Conservation (phyloP, 2,888 invertebrate species). For the Stenodera caucasica region DNA sequence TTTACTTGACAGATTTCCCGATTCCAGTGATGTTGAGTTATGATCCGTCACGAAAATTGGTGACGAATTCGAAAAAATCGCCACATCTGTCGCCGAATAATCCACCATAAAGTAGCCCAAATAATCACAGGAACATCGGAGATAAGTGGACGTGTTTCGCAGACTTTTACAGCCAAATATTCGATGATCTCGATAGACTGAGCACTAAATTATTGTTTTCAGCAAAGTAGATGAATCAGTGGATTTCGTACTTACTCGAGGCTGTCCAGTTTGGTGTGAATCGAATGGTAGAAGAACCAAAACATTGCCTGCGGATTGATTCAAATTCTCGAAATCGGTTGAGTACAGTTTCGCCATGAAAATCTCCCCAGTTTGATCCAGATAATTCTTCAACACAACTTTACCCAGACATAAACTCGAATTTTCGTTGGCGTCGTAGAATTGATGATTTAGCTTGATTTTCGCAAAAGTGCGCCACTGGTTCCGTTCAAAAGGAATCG, state of each 20-base stretch:
- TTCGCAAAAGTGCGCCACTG: slow-evolving; percentile 18
- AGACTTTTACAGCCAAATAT: slow-evolving; percentile 12
- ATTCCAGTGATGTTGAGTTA: not conserved
- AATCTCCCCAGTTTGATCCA: slow-evolving; percentile 13
- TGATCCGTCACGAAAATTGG: not conserved
- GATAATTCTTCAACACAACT: slow-evolving; percentile 20
- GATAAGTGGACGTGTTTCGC: slow-evolving; percentile 10
- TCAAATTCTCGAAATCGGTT: slow-evolving; percentile 4
- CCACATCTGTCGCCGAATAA: not conserved
- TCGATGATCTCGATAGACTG: slow-evolving; percentile 16
- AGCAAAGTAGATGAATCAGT: not conserved
- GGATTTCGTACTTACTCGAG: slow-evolving; percentile 12
- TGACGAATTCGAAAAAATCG: not conserved
- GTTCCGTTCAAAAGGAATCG: slow-evolving; percentile 23
- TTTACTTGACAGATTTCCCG: not conserved
- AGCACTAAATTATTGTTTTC: slow-evolving; percentile 16
- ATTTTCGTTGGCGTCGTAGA: not conserved
- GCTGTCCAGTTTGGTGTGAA: not conserved
- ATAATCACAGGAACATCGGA: slow-evolving; percentile 23
- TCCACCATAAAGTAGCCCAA: slow-evolving; percentile 18
- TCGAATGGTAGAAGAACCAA: slow-evolving; percentile 11
- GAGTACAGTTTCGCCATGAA: slow-evolving; percentile 4
- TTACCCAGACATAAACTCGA: slow-evolving; percentile 16
- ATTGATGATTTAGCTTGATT: slow-evolving; percentile 15
- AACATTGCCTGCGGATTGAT: slow-evolving; percentile 7